Base-by-base conservation (phyloP, 2,113 vertebrate genomes). In the Archocentrus centrarchus region DNA sequence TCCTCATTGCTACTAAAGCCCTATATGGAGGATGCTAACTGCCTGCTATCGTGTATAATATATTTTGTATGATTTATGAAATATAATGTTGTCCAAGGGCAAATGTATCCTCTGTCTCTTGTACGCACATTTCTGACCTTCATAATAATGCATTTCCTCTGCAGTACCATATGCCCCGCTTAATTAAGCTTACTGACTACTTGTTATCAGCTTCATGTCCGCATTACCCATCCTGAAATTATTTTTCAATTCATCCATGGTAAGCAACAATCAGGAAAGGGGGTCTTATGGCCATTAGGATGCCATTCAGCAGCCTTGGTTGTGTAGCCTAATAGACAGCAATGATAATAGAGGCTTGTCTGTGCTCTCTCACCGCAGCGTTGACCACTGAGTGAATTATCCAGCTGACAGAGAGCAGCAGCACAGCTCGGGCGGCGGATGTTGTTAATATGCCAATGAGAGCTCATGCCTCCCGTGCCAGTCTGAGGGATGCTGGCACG, bases 361-460 rank as follows among this genome's bases (percentile, higher is more conserved):
- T 93, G 91, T 91, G 85, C 91, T 90, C 90, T 81, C 89, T 62
- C 60, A 24, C 90, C 39, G 50, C 87, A 61, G 79, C 47, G 87
- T 89, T 89, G 92, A 94, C 93, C 93, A 87, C 89, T 87, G 87
- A 92, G 87, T 92, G 92, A 93, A 93, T 94, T 87, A 93, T 93
- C 92, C 91, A 91, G 91, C 93, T 95, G 92, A 94, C 92, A 90
- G 89, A 79, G 90, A 93, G 92, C 91, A 89, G 86, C 91, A 88
- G 87, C 86, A 11, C 83, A 77, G 89, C 89, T 88, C 75, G 41
- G 84, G 84, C 87, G 18, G 83, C 91, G 93, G 90, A 92, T 88
- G 92, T 89, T 92, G 93, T 94, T 95, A 92, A 94, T 91, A 93
- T 93, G 94, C 92, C 94, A 89, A 88, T 79, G 93, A 88, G 92